Evolutionary conservation across 2,888 invertebrate genomes (phyloP), one percentile per base, ranked within the genome.

Genomic region (Tholera decimalis): DNA sequence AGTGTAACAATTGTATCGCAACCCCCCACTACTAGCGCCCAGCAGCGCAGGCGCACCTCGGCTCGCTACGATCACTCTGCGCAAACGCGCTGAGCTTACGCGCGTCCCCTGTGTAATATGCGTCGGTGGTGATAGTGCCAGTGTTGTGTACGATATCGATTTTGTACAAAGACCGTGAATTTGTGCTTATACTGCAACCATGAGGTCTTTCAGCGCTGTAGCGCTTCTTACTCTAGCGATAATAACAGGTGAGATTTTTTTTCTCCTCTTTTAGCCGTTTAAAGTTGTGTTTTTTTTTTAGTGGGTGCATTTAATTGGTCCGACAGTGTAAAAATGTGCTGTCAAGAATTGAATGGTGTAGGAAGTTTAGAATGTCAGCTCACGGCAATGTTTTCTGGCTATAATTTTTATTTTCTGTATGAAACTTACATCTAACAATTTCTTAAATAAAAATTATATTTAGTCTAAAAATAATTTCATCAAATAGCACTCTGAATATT

Each of bases 71-170:
- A 83, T 85, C 90, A 89, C 86, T 91, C 90, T 88, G 90, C 88
- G 90, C 86, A 82, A 86, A 88, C 93, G 95, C 94, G 95, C 93
- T 88, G 90, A 90, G 89, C 91, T 88, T 85, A 83, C 93, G 95
- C 95, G 95, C 93, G 92, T 89, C 79, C 83, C 81, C 83, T 83
- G 88, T 88, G 89, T 89, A 93, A 85, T 84, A 92, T 92, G 95
- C 90, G 87, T 90, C 91, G 92, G 93, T 93, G 92, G 95, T 95
- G 94, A 91, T 74, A 75, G 90, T 90, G 89, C 83, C 84, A 88
- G 93, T 94, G 93, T 83, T 87, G 94, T 95, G 94, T 86, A 84
- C 85, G 85, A 89, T 85, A 87, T 84, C 83, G 82, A 83, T 84
- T 86, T 70, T 76, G 74, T 80, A 82, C 72, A 80, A 83, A 88